These are phyloP conservation scores for Rhizomys pruinosus DNA, from an alignment of 2,113 vertebrate species.

Conservation along the genomic window DNA sequence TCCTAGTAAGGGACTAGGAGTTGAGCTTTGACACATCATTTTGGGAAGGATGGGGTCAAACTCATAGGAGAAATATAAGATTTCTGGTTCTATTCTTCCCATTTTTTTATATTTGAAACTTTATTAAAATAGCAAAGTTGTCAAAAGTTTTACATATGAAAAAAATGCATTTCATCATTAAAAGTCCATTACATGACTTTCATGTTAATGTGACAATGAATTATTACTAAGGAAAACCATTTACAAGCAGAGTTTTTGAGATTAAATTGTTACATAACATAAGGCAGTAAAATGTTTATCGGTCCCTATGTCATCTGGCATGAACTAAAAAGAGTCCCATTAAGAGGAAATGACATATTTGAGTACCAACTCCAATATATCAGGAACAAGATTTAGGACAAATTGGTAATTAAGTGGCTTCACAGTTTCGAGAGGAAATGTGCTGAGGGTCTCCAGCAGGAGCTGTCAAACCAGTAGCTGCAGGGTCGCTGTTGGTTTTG, in stretches of 20 bases:
- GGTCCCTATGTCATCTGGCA: background rate
- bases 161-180: background rate
- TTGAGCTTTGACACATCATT: background rate
- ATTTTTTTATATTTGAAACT: background rate
- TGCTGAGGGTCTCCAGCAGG: background rate
- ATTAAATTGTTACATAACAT: background rate
- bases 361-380: background rate
- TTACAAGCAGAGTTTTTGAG: background rate
- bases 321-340: background rate
- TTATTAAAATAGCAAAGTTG: background rate
- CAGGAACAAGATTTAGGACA: background rate
- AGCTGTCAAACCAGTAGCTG: background rate
- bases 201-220: background rate
- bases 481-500: background rate
- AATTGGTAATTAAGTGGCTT: background rate
- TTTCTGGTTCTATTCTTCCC: background rate
- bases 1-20: background rate
- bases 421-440: background rate
- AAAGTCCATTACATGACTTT: background rate
- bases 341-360: background rate
- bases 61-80: fast-evolving
- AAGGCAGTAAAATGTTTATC: background rate
- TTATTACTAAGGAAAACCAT: background rate
- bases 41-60: fast-evolving
- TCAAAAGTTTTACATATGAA: background rate